Evolutionary conservation across 2,888 invertebrate genomes (phyloP).

Genomic region (Aricia artaxerxes): DNA sequence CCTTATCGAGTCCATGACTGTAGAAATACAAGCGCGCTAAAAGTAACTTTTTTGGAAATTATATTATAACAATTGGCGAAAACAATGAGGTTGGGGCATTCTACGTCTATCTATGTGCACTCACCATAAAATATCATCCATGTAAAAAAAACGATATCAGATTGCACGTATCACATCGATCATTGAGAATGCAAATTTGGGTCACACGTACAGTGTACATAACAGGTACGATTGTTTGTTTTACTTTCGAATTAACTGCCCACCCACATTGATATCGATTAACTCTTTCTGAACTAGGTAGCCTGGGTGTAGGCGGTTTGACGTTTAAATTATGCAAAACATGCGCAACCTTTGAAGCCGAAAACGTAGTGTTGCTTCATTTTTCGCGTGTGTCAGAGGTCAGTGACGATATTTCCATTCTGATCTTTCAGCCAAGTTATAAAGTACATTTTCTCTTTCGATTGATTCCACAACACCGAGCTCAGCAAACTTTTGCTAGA

Average conservation of each 20-base stretch:
- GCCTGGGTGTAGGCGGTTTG: slow-evolving; percentile 1
- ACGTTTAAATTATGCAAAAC: neutral
- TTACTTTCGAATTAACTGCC: neutral
- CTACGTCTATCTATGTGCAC: neutral
- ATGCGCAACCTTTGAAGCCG: neutral
- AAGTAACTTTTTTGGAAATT: no score
- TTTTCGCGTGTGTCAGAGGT: slow-evolving; percentile 2
- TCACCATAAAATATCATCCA: neutral
- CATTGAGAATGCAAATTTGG: slow-evolving; percentile 10
- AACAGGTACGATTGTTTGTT: slow-evolving; percentile 16
- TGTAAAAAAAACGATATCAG: neutral
- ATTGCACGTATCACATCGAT: neutral
- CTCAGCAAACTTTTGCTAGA: neutral
- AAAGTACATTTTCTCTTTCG: neutral
- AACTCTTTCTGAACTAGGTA: slow-evolving; percentile 4
- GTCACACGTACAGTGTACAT: neutral
- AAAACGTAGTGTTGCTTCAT: slow-evolving; percentile 1
- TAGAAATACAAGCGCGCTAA: no score
- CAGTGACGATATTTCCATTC: slow-evolving; percentile 1
- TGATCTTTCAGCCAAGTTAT: neutral
- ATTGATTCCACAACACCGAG: neutral
- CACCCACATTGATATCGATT: slow-evolving; percentile 3
- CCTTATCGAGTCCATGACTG: no score
- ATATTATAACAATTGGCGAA: no score
- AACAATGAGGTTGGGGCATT: no score